These are phyloP conservation scores for Amaurobius ferox DNA, from an alignment of 2,888 invertebrate species.

Conservation along the genomic window DNA sequence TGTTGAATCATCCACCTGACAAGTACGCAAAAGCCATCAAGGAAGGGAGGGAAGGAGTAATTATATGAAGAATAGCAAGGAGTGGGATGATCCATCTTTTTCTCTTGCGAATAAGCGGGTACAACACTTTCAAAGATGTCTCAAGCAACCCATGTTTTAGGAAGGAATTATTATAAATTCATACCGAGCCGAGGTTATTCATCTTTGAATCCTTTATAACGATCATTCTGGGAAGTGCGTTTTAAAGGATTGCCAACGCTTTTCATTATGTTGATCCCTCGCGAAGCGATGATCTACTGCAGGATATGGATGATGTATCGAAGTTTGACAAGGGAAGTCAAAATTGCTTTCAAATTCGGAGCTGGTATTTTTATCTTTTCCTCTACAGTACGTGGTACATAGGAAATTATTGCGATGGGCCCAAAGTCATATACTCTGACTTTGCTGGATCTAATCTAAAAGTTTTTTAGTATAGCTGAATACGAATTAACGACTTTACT, in stretches of 20 bases:
- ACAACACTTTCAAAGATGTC: neutral
- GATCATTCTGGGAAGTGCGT: neutral
- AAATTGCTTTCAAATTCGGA: too few relatives aligned
- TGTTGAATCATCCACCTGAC: neutral
- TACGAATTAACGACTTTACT: too few relatives aligned
- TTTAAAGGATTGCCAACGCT: conserved; percentile 9
- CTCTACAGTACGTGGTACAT: too few relatives aligned
- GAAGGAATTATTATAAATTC: conserved; percentile 6
- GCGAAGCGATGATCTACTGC: conserved; percentile 2
- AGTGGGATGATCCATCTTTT: conserved; percentile 13
- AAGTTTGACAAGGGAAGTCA: neutral
- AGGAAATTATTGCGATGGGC: too few relatives aligned
- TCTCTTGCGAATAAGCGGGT: neutral
- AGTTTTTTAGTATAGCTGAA: too few relatives aligned
- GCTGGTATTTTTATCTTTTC: too few relatives aligned
- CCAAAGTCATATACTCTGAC: too few relatives aligned
- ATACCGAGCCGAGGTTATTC: conserved; percentile 1
- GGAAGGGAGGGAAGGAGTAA: neutral
- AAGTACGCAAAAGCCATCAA: neutral
- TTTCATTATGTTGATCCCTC: neutral
- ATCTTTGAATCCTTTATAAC: conserved; percentile 2
- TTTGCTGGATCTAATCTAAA: too few relatives aligned
- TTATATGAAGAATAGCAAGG: conserved; percentile 6
- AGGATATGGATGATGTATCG: conserved; percentile 6
- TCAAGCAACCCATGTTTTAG: neutral